These are phyloP conservation scores for Zhengitettix transpicula DNA, from an alignment of 2,888 invertebrate species.

Conservation along the genomic window DNA sequence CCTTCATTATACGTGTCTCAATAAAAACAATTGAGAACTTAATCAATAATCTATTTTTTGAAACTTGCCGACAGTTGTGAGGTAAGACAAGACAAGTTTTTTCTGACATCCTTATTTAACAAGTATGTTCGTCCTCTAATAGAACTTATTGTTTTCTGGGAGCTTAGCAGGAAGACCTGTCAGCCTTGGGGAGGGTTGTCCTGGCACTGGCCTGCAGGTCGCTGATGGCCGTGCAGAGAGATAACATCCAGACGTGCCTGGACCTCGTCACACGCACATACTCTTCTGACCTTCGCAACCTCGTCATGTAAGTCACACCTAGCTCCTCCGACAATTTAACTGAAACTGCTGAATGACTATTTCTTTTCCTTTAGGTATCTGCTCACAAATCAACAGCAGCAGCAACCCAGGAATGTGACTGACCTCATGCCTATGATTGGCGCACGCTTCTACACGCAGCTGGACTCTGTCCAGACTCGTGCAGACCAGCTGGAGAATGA, in stretches of 20 bases:
- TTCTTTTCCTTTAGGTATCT: constrained; percentile 41
- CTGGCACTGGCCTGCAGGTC: constrained; percentile 88
- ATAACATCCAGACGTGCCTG: constrained; percentile 74
- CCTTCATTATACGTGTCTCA: no score
- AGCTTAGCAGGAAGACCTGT: constrained; percentile 73
- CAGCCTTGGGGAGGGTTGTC: constrained; percentile 77
- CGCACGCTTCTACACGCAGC: constrained; percentile 88
- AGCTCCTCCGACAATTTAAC: not conserved
- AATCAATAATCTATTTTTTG: no score
- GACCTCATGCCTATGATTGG: constrained; percentile 99
- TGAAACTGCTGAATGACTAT: not conserved
- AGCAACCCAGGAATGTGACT: constrained; percentile 59
- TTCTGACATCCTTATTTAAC: no score
- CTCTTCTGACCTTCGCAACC: constrained; percentile 84
- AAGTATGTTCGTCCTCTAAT: no score
- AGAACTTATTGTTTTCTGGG: no score
- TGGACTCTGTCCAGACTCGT: constrained; percentile 76
- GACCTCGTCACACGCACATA: constrained; percentile 81
- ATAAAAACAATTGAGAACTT: no score
- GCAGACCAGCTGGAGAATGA: constrained; percentile 83
- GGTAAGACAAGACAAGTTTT: no score
- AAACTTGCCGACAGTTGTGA: no score
- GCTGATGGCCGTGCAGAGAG: constrained; percentile 67
- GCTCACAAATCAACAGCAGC: constrained; percentile 36
- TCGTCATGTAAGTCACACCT: constrained; percentile 57